Percentiles rank a stretch among this genome's conserved stretches.
These are phyloP conservation scores for Acholoe squamosa DNA, from an alignment of 2,888 invertebrate species.

Conservation along the genomic window DNA sequence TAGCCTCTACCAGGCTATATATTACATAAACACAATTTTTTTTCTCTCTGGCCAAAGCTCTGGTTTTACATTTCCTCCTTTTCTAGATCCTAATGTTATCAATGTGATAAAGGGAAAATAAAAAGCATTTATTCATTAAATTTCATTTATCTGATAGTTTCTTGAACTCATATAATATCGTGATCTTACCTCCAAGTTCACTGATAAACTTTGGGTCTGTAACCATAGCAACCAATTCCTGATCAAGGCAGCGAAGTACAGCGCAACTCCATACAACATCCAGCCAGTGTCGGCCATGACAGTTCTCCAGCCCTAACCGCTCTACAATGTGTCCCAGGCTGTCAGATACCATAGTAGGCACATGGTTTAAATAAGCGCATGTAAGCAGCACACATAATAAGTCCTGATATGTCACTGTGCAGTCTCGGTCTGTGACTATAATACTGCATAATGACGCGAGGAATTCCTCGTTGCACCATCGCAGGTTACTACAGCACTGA, in stretches of 20 bases:
- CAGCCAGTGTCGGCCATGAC: not conserved
- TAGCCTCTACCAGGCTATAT: not conserved
- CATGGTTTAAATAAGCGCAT: not conserved
- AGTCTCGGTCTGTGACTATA: not conserved
- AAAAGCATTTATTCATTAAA: not conserved
- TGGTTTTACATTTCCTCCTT: not conserved
- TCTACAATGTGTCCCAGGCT: not conserved
- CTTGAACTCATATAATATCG: too few relatives aligned
- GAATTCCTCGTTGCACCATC: not conserved
- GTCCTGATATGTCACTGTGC: not conserved
- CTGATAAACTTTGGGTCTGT: not conserved
- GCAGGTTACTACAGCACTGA: not conserved
- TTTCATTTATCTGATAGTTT: too few relatives aligned
- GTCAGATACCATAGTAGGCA: not conserved
- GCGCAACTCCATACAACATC: constrained; percentile 44
- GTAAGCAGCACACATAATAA: not conserved
- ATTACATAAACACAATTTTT: not conserved
- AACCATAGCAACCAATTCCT: not conserved
- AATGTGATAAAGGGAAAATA: not conserved
- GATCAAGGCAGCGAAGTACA: not conserved
- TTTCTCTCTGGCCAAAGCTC: not conserved
- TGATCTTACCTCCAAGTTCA: constrained; percentile 6
- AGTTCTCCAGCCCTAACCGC: not conserved
- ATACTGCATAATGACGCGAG: not conserved
- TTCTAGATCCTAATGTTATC: not conserved